Percentiles rank a stretch among this genome's conserved stretches.
Evolutionary conservation across 2,888 invertebrate genomes (phyloP).

Genomic region (Tetanocera ferruginea): DNA sequence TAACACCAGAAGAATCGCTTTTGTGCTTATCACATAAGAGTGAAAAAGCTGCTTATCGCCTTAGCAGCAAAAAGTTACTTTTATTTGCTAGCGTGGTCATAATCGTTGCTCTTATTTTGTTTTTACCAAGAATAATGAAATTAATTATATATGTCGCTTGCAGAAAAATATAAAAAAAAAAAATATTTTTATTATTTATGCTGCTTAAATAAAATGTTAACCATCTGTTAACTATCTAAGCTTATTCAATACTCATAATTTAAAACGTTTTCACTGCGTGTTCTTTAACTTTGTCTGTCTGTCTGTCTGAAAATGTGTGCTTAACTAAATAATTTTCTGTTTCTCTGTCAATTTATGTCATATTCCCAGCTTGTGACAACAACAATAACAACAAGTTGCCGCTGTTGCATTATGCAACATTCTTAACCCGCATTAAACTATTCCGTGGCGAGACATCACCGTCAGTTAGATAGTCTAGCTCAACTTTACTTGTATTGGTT

Average conservation of each 20-base stretch:
- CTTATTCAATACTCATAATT: slow-evolving; percentile 2
- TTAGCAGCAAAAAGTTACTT: too few species aligned
- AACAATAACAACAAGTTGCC: background rate
- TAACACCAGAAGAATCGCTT: too few species aligned
- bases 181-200: background rate
- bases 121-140: too few species aligned
- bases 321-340: background rate
- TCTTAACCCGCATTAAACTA: slow-evolving; percentile 1
- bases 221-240: background rate
- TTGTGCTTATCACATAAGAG: too few species aligned
- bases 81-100: too few species aligned
- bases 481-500: background rate
- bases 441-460: background rate
- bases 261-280: slow-evolving; percentile 28
- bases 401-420: slow-evolving; percentile 24
- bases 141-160: too few species aligned
- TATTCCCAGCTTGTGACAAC: background rate
- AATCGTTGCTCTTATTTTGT: background rate
- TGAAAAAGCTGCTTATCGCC: too few species aligned
- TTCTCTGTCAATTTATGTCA: slow-evolving; percentile 3
- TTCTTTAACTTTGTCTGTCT: slow-evolving; percentile 21
- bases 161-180: too few species aligned
- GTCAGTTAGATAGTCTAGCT: background rate
- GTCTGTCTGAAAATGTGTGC: background rate
- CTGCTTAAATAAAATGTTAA: too few species aligned